A percentile compares a stretch with the other conserved stretches of the same genome.
Evolutionary conservation across 2,888 invertebrate genomes (phyloP).

Genomic region (Eretmocerus hayati): DNA sequence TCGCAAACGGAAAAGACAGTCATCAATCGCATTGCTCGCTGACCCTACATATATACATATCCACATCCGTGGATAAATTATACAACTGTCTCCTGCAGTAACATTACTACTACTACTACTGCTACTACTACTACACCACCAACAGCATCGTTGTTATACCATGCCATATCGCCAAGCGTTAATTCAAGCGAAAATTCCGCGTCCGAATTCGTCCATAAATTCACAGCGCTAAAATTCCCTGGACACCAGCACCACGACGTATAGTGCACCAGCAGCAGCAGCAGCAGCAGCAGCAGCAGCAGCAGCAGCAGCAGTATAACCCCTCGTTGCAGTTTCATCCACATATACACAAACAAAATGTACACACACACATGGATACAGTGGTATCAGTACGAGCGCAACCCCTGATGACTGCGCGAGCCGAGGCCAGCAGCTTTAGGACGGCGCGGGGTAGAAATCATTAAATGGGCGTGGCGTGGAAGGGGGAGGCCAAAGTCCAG

Average conservation of each 20-base stretch:
- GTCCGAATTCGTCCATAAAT: slow-evolving; percentile 22
- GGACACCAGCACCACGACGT: slow-evolving; percentile 21
- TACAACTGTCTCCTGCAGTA: no score
- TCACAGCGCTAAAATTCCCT: slow-evolving; percentile 28
- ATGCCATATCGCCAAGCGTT: slow-evolving; percentile 12
- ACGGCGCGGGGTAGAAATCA: slow-evolving; percentile 46
- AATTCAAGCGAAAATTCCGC: slow-evolving; percentile 22
- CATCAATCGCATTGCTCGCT: no score
- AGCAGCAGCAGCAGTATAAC: neutral
- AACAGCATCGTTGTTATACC: no score
- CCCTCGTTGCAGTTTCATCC: no score
- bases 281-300: neutral
- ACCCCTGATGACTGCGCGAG: slow-evolving; percentile 18
- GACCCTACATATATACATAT: no score
- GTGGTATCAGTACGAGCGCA: no score
- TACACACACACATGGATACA: no score
- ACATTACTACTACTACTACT: no score
- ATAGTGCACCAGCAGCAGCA: neutral
- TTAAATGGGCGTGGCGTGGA: slow-evolving; percentile 48
- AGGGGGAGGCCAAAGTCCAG: slow-evolving; percentile 20
- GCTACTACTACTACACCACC: no score
- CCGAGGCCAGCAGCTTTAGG: slow-evolving; percentile 20
- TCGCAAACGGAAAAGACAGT: no score
- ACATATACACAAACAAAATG: no score
- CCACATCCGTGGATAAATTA: no score